Evolutionary conservation across 2,113 vertebrate genomes (phyloP), one percentile per base, ranked within the genome.

Genomic region (Chionis minor): DNA sequence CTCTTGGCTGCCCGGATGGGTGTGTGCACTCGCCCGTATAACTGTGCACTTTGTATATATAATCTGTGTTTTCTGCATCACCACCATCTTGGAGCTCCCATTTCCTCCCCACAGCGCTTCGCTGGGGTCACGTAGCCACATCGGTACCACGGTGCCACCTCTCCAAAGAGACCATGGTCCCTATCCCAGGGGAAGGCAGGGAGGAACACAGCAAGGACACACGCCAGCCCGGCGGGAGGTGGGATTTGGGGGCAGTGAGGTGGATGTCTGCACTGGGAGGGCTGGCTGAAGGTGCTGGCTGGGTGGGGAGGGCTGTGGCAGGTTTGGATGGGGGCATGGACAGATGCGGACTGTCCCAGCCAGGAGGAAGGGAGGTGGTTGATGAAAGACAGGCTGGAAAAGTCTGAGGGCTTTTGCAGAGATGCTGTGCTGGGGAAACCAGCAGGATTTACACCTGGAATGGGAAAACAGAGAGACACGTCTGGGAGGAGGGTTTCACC

Each of bases 31-130:
- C 7, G 0, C 32, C 45, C 2, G 0, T 28, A 6, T 10, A 10
- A 58, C 8, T 9, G 0, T 10, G 54, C 14, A 19, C 45, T 88
- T 49, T 40, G 72, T 40, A 78, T 71, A 75, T 40, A 78, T 71
- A 96, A 38, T 32, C 62, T 20, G 45, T 26, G 23, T 35, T 93
- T 85, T 21, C 49, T 49, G 45, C 49, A 26, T 5, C 28, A 3
- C 14, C 5, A 1, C 0, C 0, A 44, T 20, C 78, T 49, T 42
- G n/a, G 40, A 83, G 40, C 42, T 83, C 40, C 54, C 21, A 0
- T 9, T 22, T 44, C 62, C 30, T 51, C 42, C 42, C 56, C 21
- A 3, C 28, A 26, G 24, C 17, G 45, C 21, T 63, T 63, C 56
- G 52, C 45, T 4, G 32, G 2, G 44, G 35, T 23, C 26, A 15